Base-by-base conservation (phyloP, 2,113 vertebrate species). In the Bucco capensis region DNA sequence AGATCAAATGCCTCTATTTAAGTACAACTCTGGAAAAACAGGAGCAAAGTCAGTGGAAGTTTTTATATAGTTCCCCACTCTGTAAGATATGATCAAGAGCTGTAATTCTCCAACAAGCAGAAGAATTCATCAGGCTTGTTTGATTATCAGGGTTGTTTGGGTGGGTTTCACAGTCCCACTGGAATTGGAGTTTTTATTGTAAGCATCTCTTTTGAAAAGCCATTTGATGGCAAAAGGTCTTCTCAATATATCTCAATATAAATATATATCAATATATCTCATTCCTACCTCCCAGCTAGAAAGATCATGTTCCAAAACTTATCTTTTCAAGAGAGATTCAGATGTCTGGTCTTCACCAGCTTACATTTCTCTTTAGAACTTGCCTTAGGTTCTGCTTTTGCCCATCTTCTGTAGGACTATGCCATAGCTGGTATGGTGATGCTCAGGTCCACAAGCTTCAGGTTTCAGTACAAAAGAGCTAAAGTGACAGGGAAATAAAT, bases 381-480 rank as follows among this genome's bases (percentile, higher is more conserved):
- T 56, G 15, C 14, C 31, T 61, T n/a, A 10, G 9, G 30, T 57
- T 79, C 42, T 62, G 22, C 28, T 85, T 79, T 50, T 61, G 5
- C 28, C 14, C 2, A 16, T 23, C 27, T 40, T 42, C 15, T 35
- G 3, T 42, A 49, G 70, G 30, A 57, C 25, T 1, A 0, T 40
- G 53, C 5, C 1, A 5, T 14, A 49, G 25, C 28, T 46, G 9
- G 1, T 10, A 10, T 0, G 8, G 12, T 15, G 7, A 0, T 56
- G 13, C 6, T 66, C 8, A 71, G 19, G 47, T 62, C 19, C 24
- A 56, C 12, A 42, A n/a, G 3, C 22, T 38, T 72, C 12, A 15
- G 50, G n/a, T 72, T n/a, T 47, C n/a, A 56, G 5, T 47, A 9
- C 8, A 42, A 37, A 51, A 30, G 5, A 21, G 10, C 0, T 58